Evolutionary conservation across 2,113 vertebrate species (phyloP).

Genomic region (Candoia aspera): DNA sequence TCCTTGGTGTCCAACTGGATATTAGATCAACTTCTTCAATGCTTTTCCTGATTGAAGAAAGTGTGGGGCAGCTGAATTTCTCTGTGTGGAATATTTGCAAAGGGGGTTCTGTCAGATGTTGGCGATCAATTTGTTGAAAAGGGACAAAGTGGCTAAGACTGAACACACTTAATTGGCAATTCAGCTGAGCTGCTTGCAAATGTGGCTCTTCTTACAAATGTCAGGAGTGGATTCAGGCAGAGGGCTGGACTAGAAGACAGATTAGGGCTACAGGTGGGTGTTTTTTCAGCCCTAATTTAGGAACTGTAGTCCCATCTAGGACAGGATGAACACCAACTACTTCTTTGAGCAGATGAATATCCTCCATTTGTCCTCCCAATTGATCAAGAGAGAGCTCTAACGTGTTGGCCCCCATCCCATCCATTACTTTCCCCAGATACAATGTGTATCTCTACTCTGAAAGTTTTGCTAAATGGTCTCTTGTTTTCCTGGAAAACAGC

Average conservation of each 20-base stretch:
- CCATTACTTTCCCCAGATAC: not conserved
- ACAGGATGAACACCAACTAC: not conserved
- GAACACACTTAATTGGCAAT: not conserved
- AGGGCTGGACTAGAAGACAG: not conserved
- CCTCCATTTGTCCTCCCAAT: not conserved
- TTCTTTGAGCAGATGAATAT: not conserved
- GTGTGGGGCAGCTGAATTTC: not conserved
- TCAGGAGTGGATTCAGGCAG: not conserved
- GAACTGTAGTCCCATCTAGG: not conserved
- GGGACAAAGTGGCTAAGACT: not conserved
- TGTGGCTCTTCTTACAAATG: not conserved
- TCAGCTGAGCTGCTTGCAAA: not conserved
- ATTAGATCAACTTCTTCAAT: not conserved
- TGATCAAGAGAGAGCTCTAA: slow-evolving; percentile 1
- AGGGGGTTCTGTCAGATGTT: not conserved
- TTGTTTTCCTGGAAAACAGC: not conserved
- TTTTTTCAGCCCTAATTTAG: not conserved
- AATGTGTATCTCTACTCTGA: not conserved
- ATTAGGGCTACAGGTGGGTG: not conserved
- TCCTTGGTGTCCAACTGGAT: not conserved
- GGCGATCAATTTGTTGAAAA: not conserved
- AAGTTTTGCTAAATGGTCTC: not conserved
- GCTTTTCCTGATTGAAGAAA: not conserved
- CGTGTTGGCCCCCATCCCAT: not conserved
- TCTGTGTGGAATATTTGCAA: not conserved